Evolutionary conservation across 2,888 invertebrate genomes (phyloP).

Genomic region (Endomychus coccineus): DNA sequence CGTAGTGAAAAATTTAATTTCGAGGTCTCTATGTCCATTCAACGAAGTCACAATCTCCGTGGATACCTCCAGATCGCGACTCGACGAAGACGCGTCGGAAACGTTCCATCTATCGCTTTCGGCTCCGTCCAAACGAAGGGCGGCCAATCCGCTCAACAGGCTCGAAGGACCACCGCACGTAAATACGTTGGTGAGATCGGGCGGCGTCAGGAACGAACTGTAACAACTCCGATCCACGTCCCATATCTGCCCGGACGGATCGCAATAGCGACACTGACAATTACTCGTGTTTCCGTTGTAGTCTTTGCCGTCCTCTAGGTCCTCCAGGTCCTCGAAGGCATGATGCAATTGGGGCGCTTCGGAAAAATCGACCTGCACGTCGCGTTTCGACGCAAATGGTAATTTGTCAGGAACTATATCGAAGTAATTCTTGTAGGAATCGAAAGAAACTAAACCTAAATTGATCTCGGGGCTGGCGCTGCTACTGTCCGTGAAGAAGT

Average conservation of each 20-base stretch:
- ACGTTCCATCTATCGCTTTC: slow-evolving; percentile 5
- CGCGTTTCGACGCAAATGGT: slow-evolving; percentile 13
- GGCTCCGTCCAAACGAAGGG: slow-evolving; percentile 23
- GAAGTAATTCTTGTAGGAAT: not conserved
- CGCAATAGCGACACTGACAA: slow-evolving; percentile 72
- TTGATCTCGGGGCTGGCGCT: slow-evolving; percentile 35
- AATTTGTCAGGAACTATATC: not conserved
- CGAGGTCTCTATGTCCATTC: slow-evolving; percentile 69
- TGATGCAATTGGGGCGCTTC: slow-evolving; percentile 42
- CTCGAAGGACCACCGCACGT: slow-evolving; percentile 12
- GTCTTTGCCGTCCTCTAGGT: slow-evolving; percentile 36
- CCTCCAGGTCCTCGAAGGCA: slow-evolving; percentile 42
- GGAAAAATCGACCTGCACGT: slow-evolving; percentile 23
- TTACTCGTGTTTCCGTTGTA: slow-evolving; percentile 39
- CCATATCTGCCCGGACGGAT: slow-evolving; percentile 69
- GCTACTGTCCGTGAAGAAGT: slow-evolving; percentile 35
- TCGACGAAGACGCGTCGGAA: slow-evolving; percentile 24
- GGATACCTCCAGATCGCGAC: slow-evolving; percentile 58
- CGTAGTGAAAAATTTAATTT: slow-evolving; percentile 69
- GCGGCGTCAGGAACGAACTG: slow-evolving; percentile 48
- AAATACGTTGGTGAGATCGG: slow-evolving; percentile 26
- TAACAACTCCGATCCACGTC: slow-evolving; percentile 57
- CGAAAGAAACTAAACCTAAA: not conserved
- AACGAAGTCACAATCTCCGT: slow-evolving; percentile 71
- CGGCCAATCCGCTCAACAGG: slow-evolving; percentile 27